Base-by-base conservation (phyloP, 30 jellyfish, hydroid and myxozoan genomes). In the Chrysaora quinquecirrha region DNA sequence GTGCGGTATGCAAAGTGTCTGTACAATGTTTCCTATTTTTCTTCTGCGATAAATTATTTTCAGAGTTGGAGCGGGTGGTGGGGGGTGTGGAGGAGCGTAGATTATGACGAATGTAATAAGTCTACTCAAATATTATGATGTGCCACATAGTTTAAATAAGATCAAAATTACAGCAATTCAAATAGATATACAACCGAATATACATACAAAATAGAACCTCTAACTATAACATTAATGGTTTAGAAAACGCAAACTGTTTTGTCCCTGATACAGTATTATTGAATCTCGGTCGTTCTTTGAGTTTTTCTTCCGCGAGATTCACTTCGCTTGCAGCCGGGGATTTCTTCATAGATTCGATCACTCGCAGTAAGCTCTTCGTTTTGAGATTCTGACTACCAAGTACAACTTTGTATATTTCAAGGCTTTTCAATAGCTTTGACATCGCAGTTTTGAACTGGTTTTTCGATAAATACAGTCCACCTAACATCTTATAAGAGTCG, bases 221-320 rank as follows among this genome's bases (percentile, higher is more conserved):
- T n/a, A 16, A 18, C 23, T 54, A 50, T 32, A 20, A 52, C 52
- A 66, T 60, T 2, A 32, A 79, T 64, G 85, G 10, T 34, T 82
- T 82, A 14, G 85, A 66, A 62, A 31, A 82, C 1, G 80, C 80
- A 69, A 69, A 82, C 4, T 82, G 30, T 38, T 82, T 82, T 0
- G 92, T 68, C 25, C 80, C 85, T 4, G 92, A 68, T 20, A 82
- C 92, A 1, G 85, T 3, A 52, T 82, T 85, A 83, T 47, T 56
- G 66, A 94, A 94, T 12, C 96, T 61, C 28, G 99, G 99, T 70
- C 99, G 63, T 7, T 69, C 95, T 33, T 82, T 84, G 79, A 94
- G 84, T 28, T 83, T 87, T 12, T 88, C 96, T 2, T 75, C 94
- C 0, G 95, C 78, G 32, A 86, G 66, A 46, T 83, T 81, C 87